Conservation (phyloP, 2,888 invertebrate genomes). For the Barypeithes pellucidus region DNA sequence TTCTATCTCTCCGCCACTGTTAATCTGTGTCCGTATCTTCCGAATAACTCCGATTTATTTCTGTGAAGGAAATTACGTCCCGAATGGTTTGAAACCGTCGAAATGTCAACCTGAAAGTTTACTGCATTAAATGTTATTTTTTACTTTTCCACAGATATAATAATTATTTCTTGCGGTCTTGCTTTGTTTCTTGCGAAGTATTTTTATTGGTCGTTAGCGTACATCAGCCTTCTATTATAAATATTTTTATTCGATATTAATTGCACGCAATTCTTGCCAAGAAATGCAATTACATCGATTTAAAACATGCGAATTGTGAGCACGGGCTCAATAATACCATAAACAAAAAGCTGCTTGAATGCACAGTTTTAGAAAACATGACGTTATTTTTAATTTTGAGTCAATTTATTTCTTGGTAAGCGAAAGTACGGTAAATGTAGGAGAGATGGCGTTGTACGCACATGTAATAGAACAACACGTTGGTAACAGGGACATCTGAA, state of each 20-base stretch:
- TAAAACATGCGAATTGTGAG: slow-evolving; percentile 14
- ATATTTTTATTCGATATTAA: slow-evolving; percentile 37
- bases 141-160: slow-evolving; percentile 45
- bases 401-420: too few species aligned
- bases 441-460: too few species aligned
- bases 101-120: slow-evolving; percentile 57
- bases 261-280: slow-evolving; percentile 1
- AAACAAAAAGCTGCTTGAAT: slow-evolving; percentile 9
- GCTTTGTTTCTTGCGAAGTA: slow-evolving; percentile 35
- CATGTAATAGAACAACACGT: too few species aligned
- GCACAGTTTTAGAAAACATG: slow-evolving; percentile 3
- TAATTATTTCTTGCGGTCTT: slow-evolving; percentile 45
- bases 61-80: slow-evolving; percentile 18
- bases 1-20: slow-evolving; percentile 22
- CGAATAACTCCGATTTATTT: slow-evolving; percentile 20
- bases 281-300: slow-evolving; percentile 28
- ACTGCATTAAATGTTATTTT: slow-evolving; percentile 56
- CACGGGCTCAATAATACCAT: not conserved
- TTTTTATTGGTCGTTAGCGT: slow-evolving; percentile 47
- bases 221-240: slow-evolving; percentile 34
- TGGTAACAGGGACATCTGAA: too few species aligned
- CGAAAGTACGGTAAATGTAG: too few species aligned
- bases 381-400: not conserved
- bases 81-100: slow-evolving; percentile 52
- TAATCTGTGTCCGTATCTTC: slow-evolving; percentile 11